phyloP scores from a whole-genome alignment of 92 coral and sea anemone genomes.

The Epizoanthus scotinus region DNA sequence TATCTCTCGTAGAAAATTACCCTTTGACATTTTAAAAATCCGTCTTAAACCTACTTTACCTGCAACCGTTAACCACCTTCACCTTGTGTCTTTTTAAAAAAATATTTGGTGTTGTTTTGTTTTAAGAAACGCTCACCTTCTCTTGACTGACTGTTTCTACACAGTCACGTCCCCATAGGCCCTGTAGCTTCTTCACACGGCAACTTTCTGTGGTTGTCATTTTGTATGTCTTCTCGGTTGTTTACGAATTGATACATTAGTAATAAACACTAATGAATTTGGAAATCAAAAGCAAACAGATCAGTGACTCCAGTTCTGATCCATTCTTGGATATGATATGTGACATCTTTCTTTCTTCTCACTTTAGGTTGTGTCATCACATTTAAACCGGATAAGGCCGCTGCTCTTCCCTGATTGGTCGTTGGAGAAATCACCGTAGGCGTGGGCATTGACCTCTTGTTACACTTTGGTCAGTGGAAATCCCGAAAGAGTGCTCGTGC shows the following conservation, averaged over 20 bases:
- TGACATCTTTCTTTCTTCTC: conserved; percentile 37
- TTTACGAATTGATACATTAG: conserved; percentile 6
- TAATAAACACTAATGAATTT: neutral
- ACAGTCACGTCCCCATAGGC: neutral
- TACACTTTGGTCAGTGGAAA: conserved; percentile 42
- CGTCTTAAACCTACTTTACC: neutral
- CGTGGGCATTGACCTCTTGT: conserved; percentile 39
- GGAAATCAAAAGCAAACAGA: conserved; percentile 11
- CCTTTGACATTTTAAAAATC: conserved; percentile 2
- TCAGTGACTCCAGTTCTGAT: neutral
- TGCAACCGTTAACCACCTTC: neutral
- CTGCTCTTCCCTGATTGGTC: conserved; percentile 69
- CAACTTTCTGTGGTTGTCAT: neutral
- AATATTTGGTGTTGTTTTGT: no score
- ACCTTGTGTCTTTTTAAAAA: no score
- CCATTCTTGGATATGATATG: neutral
- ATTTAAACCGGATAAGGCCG: conserved; percentile 42
- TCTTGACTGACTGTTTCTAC: neutral
- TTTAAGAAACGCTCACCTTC: neutral
- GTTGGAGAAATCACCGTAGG: conserved; percentile 36
- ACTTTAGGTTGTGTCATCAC: conserved; percentile 75
- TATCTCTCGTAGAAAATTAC: neutral
- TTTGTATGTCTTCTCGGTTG: conserved; percentile 4
- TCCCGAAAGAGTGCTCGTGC: conserved; percentile 38
- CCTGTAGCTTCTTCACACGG: neutral